Base-by-base conservation (phyloP, 2,113 vertebrate species). In the Ellobius talpinus region DNA sequence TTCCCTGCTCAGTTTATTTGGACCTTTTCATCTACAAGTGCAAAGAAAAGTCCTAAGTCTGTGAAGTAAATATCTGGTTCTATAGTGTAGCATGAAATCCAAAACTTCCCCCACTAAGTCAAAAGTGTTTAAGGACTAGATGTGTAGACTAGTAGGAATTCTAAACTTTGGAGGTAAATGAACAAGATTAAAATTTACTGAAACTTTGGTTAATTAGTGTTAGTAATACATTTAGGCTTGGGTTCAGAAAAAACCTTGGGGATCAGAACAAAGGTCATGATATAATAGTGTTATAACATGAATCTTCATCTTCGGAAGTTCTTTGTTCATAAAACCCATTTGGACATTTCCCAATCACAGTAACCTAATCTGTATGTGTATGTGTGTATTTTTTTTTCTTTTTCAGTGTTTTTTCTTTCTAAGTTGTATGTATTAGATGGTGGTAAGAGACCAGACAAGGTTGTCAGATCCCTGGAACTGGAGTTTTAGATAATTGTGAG, bases 1-100 rank as follows among this genome's bases (percentile, higher is more conserved):
- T 94, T 47, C 24, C 93, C 55, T 45, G 39, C 11, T 90, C 10
- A 19, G 26, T 70, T 87, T 87, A 68, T 70, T 89, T 26, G 87
- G 39, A 33, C 4, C 90, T 96, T 93, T 90, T 73, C 12, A 87
- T 66, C 13, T 79, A 36, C 23, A 91, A 52, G 45, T 87, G 82
- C 84, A 90, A 94, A 93, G n/a, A 93, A 70, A 68, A 65, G 21
- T 26, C 21, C 47, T 93, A 90, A 87, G 73, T 89, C 31, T 87
- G 12, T 91, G 61, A 93, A 90, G 52, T 87, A 93, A 72, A 24
- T 24, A 65, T 82, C 21, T 16, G 33, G 5, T 88, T 55, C 33
- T 94, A 66, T 17, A 76, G 11, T 68, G 5, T 81, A 91, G 47
- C 26, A n/a, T n/a, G 55, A 96, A 94, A 77, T 93, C 76, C 33